Base-by-base conservation (phyloP, 2,797 vertebrate genomes). In the Syngnathus acus region DNA sequence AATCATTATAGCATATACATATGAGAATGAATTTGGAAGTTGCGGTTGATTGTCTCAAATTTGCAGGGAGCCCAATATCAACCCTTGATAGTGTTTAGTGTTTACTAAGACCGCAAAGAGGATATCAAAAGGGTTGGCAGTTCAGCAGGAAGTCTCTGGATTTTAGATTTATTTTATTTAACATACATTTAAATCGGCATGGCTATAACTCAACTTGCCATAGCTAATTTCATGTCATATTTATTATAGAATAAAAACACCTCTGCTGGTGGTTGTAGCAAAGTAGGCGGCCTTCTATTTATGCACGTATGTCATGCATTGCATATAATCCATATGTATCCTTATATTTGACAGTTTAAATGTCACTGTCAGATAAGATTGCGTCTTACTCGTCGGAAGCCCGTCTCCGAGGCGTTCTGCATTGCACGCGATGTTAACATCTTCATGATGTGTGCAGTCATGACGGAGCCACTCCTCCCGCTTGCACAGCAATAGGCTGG, bases 391-490 rank as follows among this genome's bases (percentile, higher is more conserved):
- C 0, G 84, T 72, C 3, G 86, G 88, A 21, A 85, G 68, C 66
- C 81, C 88, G 5, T 91, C 86, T 81, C 82, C 89, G 5, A 83
- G 76, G 0, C 72, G 87, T 1, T 92, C 88, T 5, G 90, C 86
- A 61, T 88, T 88, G 83, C 97, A 99, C 55, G 84, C 68, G 13
- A 98, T 74, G 47, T 86, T 89, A 64, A 98, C 89, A 1, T 98
- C 95, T 78, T 98, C 94, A 11, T 82, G 81, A 63, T 97, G 96
- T 69, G 82, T 93, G 83, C 97, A 99, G 88, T 96, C 93, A 0
- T 97, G 95, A 62, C 74, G 88, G 62, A 93, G 90, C 96, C 97
- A 98, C 57, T 92, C 92, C 65, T 82, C 86, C 73, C 78, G 86
- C 43, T 87, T 89, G 73, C 97, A 99, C 50, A 94, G 91, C 48